Evolutionary conservation across 2,888 invertebrate genomes (phyloP), one percentile per base, ranked within the genome.

Genomic region (Heliconius charithonia): DNA sequence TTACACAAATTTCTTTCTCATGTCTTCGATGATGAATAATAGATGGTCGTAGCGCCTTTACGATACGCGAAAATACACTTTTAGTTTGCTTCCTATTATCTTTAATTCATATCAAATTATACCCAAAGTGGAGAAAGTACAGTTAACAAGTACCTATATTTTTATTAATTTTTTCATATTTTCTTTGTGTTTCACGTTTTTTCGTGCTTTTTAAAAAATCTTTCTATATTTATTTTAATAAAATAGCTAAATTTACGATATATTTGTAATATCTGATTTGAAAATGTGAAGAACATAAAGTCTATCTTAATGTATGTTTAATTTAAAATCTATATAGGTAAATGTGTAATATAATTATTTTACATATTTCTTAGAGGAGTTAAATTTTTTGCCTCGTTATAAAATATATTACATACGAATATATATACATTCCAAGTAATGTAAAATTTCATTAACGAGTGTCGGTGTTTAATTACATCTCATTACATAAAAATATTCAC

Each of bases 11-110:
- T 93, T 93, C 90, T 89, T 92, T 92, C 89, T 89, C 91, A 89
- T 93, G 93, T 93, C 93, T 93, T 92, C 91, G 86, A 83, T 86
- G 87, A 92, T 94, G 93, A 94, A 94, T 94, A 93, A 93, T 93
- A 93, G 89, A 94, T 93, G 75, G 67, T 66, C 66, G 75, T 75
- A 77, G 63, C 73, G 72, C 87, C 90, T 88, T 87, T 83, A 83
- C 82, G 32, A 72, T 63, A 80, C 77, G 56, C 32, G 77, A 70
- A 76, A 79, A 65, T 66, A 77, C 66, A 65, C 56, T 76, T 74
- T 78, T 71, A 72, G 70, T 78, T 74, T 37, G 72, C 65, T 74
- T 25, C 41, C 73, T 76, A 71, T 76, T 59, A 32, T 76, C 19
- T 76, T 41, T 70, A 70, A 74, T 27, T 74, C 62, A 41, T 9